These are phyloP conservation scores for Oplegnathus fasciatus DNA, from an alignment of 2,113 vertebrate species.

Conservation along the genomic window DNA sequence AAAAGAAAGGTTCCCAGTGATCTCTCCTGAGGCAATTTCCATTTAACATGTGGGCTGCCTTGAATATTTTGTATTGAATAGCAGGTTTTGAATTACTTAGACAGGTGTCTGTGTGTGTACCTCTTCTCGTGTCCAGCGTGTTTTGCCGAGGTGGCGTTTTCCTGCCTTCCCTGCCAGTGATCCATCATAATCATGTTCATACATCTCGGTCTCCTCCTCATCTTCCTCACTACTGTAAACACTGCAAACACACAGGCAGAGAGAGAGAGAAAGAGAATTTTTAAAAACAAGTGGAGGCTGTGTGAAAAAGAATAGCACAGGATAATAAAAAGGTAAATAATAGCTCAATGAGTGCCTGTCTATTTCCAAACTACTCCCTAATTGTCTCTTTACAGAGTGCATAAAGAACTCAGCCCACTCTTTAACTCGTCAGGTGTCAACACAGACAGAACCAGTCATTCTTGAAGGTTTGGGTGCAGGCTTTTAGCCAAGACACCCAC, in stretches of 20 bases:
- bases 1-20: background rate
- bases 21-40: constrained; percentile 3
- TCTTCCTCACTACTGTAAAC: constrained; percentile 99
- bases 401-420: constrained; percentile 68
- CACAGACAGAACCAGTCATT: constrained; percentile 88
- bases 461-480: constrained; percentile 91
- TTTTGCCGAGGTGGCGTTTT: constrained; percentile 97
- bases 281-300: constrained; percentile 27
- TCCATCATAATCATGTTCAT: constrained; percentile 97
- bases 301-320: constrained; percentile 15
- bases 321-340: constrained; percentile 54
- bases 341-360: constrained; percentile 42
- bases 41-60: background rate
- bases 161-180: constrained; percentile 89
- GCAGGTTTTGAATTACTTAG: background rate
- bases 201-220: constrained; percentile 96
- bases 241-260: constrained; percentile 78
- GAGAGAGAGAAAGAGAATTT: background rate
- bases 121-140: constrained; percentile 98
- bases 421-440: constrained; percentile 76
- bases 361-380: constrained; percentile 64
- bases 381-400: constrained; percentile 57
- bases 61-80: background rate
- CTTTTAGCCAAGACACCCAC: constrained; percentile 80
- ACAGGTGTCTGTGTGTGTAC: constrained; percentile 75